Conservation (phyloP, 1,140 invertebrate genomes). For the Anthonomus grandis region DNA sequence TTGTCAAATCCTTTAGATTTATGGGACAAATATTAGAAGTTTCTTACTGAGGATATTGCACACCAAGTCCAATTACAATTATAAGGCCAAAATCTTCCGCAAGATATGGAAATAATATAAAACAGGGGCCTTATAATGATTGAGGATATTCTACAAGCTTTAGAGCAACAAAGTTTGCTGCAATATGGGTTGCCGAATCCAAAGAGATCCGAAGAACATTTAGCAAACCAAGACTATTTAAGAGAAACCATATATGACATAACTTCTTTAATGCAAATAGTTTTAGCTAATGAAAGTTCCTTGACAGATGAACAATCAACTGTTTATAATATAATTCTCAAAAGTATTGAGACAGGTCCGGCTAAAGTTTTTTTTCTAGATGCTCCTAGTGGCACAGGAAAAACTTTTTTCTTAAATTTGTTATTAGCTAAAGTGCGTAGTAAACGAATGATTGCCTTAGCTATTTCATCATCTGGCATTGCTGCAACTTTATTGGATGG, state of each 20-base stretch:
- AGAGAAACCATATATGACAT: background rate
- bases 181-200: background rate
- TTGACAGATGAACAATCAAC: constrained; percentile 1
- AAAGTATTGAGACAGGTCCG: background rate
- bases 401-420: constrained; percentile 50
- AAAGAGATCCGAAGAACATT: background rate
- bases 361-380: constrained; percentile 45
- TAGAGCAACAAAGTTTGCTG: background rate
- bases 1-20: background rate
- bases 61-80: background rate
- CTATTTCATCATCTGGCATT: constrained; percentile 53
- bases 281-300: background rate
- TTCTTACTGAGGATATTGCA: background rate
- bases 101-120: no score
- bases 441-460: constrained; percentile 44
- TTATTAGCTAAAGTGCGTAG: constrained; percentile 45
- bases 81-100: background rate
- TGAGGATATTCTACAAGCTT: background rate
- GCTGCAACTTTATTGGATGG: constrained; percentile 51
- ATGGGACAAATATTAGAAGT: background rate
- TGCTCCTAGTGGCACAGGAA: constrained; percentile 50
- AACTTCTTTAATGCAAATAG: background rate
- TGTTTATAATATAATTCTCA: background rate
- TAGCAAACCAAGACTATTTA: background rate
- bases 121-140: no score